Evolutionary conservation across 2,113 vertebrate species (phyloP), one percentile per base, ranked within the genome.

Genomic region (Hippocampus abdominalis): DNA sequence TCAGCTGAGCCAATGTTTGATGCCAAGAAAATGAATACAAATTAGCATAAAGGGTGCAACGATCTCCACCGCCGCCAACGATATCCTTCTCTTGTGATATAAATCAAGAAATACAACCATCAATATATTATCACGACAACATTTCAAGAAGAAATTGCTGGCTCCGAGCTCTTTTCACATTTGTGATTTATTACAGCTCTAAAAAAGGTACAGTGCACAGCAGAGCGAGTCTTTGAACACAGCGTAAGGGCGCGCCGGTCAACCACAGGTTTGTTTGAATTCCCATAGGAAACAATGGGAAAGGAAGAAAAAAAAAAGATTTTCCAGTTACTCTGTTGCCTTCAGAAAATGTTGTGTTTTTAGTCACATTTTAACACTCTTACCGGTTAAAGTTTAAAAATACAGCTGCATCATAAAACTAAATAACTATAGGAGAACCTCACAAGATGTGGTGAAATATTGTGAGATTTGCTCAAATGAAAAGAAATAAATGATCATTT

Each of bases 1-100:
- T 71, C 77, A 81, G 74, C 76, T 83, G 89, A 70, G n/a, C 76
- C 65, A 39, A 65, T 57, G 21, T 36, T 46, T 61, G 18, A 27
- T 75, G 77, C 71, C 72, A 70, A 76, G 70, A 15, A 27, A 27
- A 57, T 48, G 46, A 49, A 49, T 49, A 49, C 46, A 56, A 56
- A 56, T 25, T 11, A 23, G 53, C 53, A 23, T 3, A 12, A 12
- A 56, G n/a, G 9, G 16, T 56, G 53, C 53, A 56, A n/a, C 2
- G 23, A 25, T 12, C n/a, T 56, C 53, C n/a, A 54, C 49, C 20
- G 9, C 15, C 8, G 20, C 16, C 48, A 51, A 1, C 51, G 3
- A 54, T 54, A 54, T 27, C 25, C 25, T 20, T 54, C n/a, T 27
- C 12, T 57, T 57, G 10, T 27, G 23, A 57, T 57, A 57, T 57